Evolutionary conservation across 1,140 invertebrate genomes (phyloP), one percentile per base, ranked within the genome.

Genomic region (Drosophila pandora): DNA sequence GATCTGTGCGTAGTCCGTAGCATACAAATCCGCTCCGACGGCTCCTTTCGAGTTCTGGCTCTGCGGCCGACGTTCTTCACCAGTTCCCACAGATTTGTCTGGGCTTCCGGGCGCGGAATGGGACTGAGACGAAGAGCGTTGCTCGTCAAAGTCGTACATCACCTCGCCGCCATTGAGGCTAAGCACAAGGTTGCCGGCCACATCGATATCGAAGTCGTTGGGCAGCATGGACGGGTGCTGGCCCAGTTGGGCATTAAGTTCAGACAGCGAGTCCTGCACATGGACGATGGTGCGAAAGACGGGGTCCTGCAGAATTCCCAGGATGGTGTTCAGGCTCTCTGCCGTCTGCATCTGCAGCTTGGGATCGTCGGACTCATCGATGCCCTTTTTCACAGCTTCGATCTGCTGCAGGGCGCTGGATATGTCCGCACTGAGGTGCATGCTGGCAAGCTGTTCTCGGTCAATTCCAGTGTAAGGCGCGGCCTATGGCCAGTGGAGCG

Each of bases 1-100:
- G 79, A 99, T 96, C 93, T 99, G 97, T 23, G 97, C 97, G 96
- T 97, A 99, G 93, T 99, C 97, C 75, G 97, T 97, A 84, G 95
- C 95, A 88, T 97, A 95, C 92, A 95, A 94, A 92, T 97, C 95
- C 72, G 95, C 95, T 17, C 61, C 94, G 76, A 94, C 59, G 0
- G 84, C 68, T 7, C 76, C 54, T 48, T 91, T 91, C 0, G 89
- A 90, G 54, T 91, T 90, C n/a, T 91, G 90, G 22, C 88, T 90
- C 34, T 90, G 88, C 8, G 88, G 88, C 1, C 88, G 88, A 69
- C 94, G 92, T 83, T 95, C 94, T 49, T 89, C 90, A 62, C 85
- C 92, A 64, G 73, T 90, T 1, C 43, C 61, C 9, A 41, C 59
- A 0, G 71, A 78, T 45, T 88, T 90, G 73, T 92, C 67, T 3